Evolutionary conservation across 1,140 invertebrate species (phyloP).

Genomic region (Calliopsis andreniformis): DNA sequence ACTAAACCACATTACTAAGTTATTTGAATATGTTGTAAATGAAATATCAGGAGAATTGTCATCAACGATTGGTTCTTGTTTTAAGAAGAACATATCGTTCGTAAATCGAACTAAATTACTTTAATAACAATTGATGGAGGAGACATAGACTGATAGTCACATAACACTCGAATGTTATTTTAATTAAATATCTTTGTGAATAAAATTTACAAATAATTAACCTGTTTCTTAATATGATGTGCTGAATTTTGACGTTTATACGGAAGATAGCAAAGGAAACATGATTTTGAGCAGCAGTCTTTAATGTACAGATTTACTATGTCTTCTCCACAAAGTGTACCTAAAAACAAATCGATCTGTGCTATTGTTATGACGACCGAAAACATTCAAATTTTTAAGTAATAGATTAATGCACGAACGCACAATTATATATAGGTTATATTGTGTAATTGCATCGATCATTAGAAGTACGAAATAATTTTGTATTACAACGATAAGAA

Average conservation of each 20-base stretch:
- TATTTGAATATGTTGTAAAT: too few relatives aligned
- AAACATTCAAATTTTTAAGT: background rate
- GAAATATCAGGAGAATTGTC: too few relatives aligned
- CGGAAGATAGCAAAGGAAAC: background rate
- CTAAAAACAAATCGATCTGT: background rate
- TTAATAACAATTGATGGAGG: too few relatives aligned
- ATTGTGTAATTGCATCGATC: background rate
- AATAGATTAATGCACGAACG: background rate
- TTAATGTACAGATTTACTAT: background rate
- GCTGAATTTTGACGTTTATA: too few relatives aligned
- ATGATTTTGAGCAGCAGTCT: background rate
- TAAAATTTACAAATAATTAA: too few relatives aligned
- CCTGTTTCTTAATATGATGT: too few relatives aligned
- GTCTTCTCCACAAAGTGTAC: background rate
- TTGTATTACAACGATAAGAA: background rate
- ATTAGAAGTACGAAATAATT: background rate
- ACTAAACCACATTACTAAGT: too few relatives aligned
- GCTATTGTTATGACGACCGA: background rate
- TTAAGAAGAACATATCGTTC: too few relatives aligned
- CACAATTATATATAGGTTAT: slow-evolving; percentile 16
- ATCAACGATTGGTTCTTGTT: background rate
- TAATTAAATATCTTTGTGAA: too few relatives aligned
- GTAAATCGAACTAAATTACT: too few relatives aligned
- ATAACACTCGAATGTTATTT: too few relatives aligned
- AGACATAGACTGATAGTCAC: too few relatives aligned